These are phyloP conservation scores for Passer domesticus DNA, from an alignment of 2,113 vertebrate species.

Conservation along the genomic window DNA sequence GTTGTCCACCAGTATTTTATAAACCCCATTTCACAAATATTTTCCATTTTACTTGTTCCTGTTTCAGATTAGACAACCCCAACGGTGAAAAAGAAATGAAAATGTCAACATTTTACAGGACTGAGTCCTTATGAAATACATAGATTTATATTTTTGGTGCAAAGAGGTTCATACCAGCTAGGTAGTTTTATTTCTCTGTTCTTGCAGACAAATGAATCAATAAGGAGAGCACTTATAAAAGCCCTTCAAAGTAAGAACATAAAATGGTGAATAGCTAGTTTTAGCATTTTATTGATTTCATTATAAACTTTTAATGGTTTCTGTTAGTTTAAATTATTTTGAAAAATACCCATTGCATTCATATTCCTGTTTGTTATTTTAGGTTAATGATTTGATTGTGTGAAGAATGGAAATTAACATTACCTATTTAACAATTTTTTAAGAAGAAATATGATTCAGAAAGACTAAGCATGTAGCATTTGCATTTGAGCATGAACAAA, in stretches of 20 bases:
- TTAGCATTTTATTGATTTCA: slow-evolving; percentile 61
- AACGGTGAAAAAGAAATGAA: slow-evolving; percentile 42
- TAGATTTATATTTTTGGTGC: slow-evolving; percentile 60
- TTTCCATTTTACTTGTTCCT: background rate
- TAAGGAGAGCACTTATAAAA: slow-evolving; percentile 61
- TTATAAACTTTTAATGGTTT: slow-evolving; percentile 51
- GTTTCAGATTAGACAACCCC: slow-evolving; percentile 24
- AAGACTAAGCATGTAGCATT: background rate
- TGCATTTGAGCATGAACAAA: background rate
- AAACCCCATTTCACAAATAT: background rate
- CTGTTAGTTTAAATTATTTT: slow-evolving; percentile 41
- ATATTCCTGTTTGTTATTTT: background rate
- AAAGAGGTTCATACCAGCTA: slow-evolving; percentile 45
- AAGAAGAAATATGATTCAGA: background rate
- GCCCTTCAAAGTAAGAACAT: slow-evolving; percentile 51
- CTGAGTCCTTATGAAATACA: slow-evolving; percentile 53
- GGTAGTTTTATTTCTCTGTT: slow-evolving; percentile 57
- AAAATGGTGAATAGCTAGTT: slow-evolving; percentile 47
- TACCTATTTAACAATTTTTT: slow-evolving; percentile 6
- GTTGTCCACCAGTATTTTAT: background rate
- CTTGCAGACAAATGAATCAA: slow-evolving; percentile 67
- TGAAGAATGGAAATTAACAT: background rate
- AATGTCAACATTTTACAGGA: slow-evolving; percentile 50
- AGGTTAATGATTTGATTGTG: background rate
- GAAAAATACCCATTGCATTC: background rate